Evolutionary conservation across 2,888 invertebrate species (phyloP).

Genomic region (Oscheius sp.): DNA sequence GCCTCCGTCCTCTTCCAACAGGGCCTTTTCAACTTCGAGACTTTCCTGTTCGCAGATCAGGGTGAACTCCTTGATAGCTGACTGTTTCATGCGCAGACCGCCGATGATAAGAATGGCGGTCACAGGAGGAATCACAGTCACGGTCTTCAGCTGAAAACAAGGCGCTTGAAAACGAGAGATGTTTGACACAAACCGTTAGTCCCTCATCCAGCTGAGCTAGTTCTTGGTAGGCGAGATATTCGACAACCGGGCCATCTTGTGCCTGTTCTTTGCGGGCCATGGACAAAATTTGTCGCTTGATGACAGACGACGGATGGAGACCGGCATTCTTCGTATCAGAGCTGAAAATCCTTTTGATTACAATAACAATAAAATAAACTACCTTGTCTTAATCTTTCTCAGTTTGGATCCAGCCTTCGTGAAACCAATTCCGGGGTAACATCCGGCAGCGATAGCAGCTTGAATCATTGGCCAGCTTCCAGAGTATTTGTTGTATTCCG

Average conservation of each 20-base stretch:
- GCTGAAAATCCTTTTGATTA: constrained; percentile 40
- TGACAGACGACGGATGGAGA: constrained; percentile 66
- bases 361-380: background rate
- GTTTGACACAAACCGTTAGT: constrained; percentile 52
- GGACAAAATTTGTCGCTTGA: constrained; percentile 57
- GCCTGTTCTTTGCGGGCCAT: background rate
- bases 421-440: constrained; percentile 87
- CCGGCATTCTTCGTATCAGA: constrained; percentile 42
- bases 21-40: constrained; percentile 4
- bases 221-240: constrained; percentile 69
- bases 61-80: constrained; percentile 50
- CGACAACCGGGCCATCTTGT: constrained; percentile 53
- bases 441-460: constrained; percentile 86
- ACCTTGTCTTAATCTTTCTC: constrained; percentile 65
- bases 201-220: constrained; percentile 63
- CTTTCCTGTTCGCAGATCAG: constrained; percentile 32
- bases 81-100: constrained; percentile 74
- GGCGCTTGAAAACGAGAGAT: background rate
- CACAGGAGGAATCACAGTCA: constrained; percentile 85
- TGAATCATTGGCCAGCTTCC: constrained; percentile 91
- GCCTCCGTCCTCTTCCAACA: background rate
- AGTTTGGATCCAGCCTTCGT: constrained; percentile 76
- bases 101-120: constrained; percentile 86
- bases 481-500: constrained; percentile 74
- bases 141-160: constrained; percentile 82